Evolutionary conservation across 1,140 invertebrate species (phyloP).

Genomic region (Aradophagus sp.): DNA sequence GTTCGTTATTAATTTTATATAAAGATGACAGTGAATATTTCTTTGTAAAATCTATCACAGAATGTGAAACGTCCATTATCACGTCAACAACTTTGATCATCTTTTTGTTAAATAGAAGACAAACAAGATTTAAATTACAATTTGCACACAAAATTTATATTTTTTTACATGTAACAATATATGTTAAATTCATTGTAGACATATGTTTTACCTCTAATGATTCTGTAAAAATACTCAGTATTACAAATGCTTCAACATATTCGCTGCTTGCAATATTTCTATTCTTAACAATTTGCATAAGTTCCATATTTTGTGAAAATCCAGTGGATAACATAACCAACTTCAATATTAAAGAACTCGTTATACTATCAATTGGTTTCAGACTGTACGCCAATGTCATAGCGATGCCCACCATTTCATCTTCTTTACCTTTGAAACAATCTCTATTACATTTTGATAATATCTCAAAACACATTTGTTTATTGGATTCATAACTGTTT

Average conservation of each 20-base stretch:
- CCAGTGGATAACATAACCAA: slow-evolving; percentile 71
- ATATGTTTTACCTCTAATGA: slow-evolving; percentile 45
- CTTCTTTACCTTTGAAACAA: slow-evolving; percentile 57
- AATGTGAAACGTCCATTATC: no score
- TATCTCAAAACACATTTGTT: slow-evolving; percentile 77
- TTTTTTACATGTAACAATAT: no score
- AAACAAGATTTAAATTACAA: no score
- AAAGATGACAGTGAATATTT: no score
- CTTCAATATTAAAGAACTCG: slow-evolving; percentile 84
- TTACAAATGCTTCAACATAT: slow-evolving; percentile 31
- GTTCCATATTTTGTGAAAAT: slow-evolving; percentile 60
- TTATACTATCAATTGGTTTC: slow-evolving; percentile 86
- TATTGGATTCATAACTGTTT: slow-evolving; percentile 89
- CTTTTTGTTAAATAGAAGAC: no score
- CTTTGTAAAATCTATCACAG: no score
- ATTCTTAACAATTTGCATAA: slow-evolving; percentile 22
- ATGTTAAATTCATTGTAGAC: no score
- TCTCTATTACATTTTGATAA: slow-evolving; percentile 56
- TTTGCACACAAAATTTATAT: no score
- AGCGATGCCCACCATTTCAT: slow-evolving; percentile 73
- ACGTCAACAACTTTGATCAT: no score
- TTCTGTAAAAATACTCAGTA: slow-evolving; percentile 30
- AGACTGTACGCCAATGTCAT: slow-evolving; percentile 80
- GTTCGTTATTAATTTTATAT: no score
- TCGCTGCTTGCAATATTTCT: slow-evolving; percentile 2